Base-by-base conservation (phyloP, 2,888 invertebrate species). In the Sesia bembeciformis region DNA sequence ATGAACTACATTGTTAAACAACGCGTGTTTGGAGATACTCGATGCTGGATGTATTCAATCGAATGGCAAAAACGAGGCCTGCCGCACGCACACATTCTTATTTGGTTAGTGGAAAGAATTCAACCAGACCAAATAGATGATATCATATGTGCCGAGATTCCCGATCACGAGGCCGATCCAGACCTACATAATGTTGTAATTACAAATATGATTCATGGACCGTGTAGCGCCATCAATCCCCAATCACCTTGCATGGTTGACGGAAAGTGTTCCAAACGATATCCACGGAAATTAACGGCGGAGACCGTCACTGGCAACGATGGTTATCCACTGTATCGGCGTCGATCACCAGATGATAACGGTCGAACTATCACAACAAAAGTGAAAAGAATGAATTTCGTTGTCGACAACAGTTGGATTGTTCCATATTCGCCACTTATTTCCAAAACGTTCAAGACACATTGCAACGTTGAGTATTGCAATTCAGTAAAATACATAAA, bases 71-170 rank as follows among this genome's bases (percentile, higher is more conserved):
- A 56, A 51, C 46, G 56, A 23, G 56, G 56, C 3, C 39, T 56
- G 52, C 56, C 56, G 4, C 56, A 56, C 51, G 43, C 40, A 38
- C 56, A 56, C 40, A 23, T 38, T 55, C 56, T 62, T 7, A 52
- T 62, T 57, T 62, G 60, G 60, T 57, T 60, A 54, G 55, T 53
- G 3, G 59, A 68, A 1, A 70, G 65, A 62, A 67, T 74, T 6
- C 50, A 52, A 5, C 61, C 72, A 23, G 56, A 70, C 52, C 56
- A 73, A 64, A 68, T 75, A 49, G 78, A 83, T 58, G 41, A 62
- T 3, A 43, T 76, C 4, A 74, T 82, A 4, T 57, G 57, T 5
- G 76, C 78, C 8, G 79, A 80, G 57, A 58, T 72, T 6, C 64
- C 73, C 3, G 57, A 75, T 56, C 58, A 58, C 8, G 38, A 61